Evolutionary conservation across 53 echinoderm and acorn worm genomes (phyloP), one percentile per base, ranked within the genome.

Genomic region (Stichopus horrens): DNA sequence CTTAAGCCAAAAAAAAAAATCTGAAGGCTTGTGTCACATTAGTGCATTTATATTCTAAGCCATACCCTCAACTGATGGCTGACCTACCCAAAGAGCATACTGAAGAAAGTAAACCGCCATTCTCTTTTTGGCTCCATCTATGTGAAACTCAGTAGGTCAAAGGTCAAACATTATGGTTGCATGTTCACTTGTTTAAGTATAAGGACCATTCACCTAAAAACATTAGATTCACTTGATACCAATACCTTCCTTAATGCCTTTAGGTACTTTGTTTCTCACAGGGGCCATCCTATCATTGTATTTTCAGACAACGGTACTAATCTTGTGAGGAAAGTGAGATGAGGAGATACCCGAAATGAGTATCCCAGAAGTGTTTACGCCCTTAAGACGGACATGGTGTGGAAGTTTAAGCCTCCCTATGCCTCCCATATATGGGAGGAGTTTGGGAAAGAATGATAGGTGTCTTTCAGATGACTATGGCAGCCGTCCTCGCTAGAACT

Each of bases 291-390:
- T 1, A 52, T 83, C 66, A 8, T 52, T 5, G 74, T 90, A 21
- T 73, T 66, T 9, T 92, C 90, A 13, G 92, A 90, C 63, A 92
- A 92, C 57, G 90, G 87, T 10, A 90, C 90, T 9, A 92, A 92
- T 75, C 73, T 86, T 52, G 73, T 74, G 86, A 73, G 14, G 74
- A 86, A 52, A 5, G 10, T 6, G 86, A 86, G 19, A 51, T 86
- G 53, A 71, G 74, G n/a, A 54, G 53, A 4, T 16, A 54, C 19
- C 73, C 60, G 22, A 83, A 60, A 23, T n/a, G 21, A 22, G 63
- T 81, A n/a, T 83, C 83, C 37, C n/a, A 63, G 18, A 23, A 83
- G 8, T 10, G 60, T 63, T 7, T 83, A 59, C 20, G 83, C 65
- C 7, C 21, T 83, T 19, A 89, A 73, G 58, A 73, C 20, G 8